Base-by-base conservation (phyloP, 2,888 invertebrate species). In the Drosophila nr. perissopoda region DNA sequence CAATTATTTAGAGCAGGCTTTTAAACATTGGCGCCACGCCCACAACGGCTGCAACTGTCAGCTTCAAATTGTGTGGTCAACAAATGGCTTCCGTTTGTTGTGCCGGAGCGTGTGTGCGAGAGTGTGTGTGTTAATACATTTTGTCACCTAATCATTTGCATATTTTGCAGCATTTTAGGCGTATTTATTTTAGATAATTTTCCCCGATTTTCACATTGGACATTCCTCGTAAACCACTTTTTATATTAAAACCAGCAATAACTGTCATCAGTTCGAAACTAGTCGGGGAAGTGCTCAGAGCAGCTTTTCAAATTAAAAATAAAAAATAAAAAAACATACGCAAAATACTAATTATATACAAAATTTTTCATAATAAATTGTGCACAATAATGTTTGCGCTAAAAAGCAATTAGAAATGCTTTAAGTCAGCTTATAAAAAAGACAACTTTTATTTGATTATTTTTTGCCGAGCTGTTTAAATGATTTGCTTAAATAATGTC, bases 1-100 rank as follows among this genome's bases (percentile, higher is more conserved):
- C 74, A 85, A 89, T 85, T 85, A 85, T 85, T 85, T 89, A 77
- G 84, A 72, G 87, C 84, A 79, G 75, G 79, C 83, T 89, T 87
- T 89, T 74, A 66, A 81, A 76, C 70, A 21, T 13, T 29, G 33
- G 4, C 4, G 40, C 10, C 38, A 21, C 38, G 40, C 29, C 51
- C 51, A 51, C 40, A 21, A 8, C 25, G 18, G 34, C 21, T 33
- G 48, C 71, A 61, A 67, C 57, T 68, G 75, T 61, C 68, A 67
- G 60, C 52, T 46, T 53, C 56, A 69, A 83, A 89, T 67, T 71
- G 75, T 83, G 83, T 65, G 89, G 89, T 89, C 72, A 76, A 66
- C 66, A 72, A 81, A 76, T 70, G 77, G 69, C 71, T 76, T 76
- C 58, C 29, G 29, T 62, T 60, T 62, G 57, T 52, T 65, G 51